phyloP scores from a whole-genome alignment of 92 coral and sea anemone genomes.

The Zoanthus solanderi region DNA sequence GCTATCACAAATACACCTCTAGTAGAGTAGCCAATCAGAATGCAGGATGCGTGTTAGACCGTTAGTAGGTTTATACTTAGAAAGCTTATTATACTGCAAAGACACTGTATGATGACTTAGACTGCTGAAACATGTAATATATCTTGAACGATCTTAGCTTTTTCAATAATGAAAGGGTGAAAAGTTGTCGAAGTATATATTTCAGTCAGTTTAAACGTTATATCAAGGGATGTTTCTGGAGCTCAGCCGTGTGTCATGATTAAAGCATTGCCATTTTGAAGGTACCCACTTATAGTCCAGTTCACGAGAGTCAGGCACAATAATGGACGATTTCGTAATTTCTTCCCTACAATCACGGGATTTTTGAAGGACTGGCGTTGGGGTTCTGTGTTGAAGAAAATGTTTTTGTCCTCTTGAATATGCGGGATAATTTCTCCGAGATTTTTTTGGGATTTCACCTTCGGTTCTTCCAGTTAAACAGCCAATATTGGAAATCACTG shows the following conservation, averaged over 20 bases:
- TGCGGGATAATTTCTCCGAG: constrained; percentile 3
- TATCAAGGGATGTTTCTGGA: constrained; percentile 14
- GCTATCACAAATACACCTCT: too few relatives aligned
- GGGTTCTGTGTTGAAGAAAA: constrained; percentile 63
- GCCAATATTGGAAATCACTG: constrained; percentile 23
- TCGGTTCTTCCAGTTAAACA: constrained; percentile 24
- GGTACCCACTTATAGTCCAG: constrained; percentile 24
- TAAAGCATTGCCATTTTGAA: constrained; percentile 15
- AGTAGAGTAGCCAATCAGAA: too few relatives aligned
- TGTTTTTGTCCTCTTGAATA: constrained; percentile 74
- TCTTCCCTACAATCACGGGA: not conserved
- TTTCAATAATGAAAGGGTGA: too few relatives aligned
- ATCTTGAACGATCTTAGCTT: too few relatives aligned
- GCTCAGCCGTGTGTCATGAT: constrained; percentile 26
- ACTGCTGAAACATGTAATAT: too few relatives aligned
- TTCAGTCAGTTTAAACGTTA: too few relatives aligned
- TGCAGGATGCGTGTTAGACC: too few relatives aligned
- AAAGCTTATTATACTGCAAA: too few relatives aligned
- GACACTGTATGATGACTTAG: too few relatives aligned
- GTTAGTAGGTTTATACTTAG: too few relatives aligned
- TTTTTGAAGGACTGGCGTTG: constrained; percentile 50
- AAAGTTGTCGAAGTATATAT: too few relatives aligned
- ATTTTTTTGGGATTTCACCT: not conserved
- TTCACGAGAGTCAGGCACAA: constrained; percentile 24
- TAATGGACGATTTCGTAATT: not conserved